Conservation (phyloP, 2,888 invertebrate genomes). For the Aradus depressus region DNA sequence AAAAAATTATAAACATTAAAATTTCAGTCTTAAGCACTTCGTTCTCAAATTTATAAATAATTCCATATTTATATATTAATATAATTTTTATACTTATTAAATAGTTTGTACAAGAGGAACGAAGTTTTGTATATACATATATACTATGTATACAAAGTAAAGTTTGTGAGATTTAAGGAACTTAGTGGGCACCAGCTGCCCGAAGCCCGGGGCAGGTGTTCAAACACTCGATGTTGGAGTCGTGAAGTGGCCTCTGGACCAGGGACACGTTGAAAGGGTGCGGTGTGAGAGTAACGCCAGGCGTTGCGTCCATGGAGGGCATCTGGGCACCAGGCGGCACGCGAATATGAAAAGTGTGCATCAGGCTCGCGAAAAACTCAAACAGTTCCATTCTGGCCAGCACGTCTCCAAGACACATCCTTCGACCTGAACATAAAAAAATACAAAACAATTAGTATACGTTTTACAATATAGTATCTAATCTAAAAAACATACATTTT, state of each 20-base stretch:
- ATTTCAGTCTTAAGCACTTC: slow-evolving; percentile 4
- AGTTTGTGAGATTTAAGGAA: background rate
- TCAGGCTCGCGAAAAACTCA: slow-evolving; percentile 70
- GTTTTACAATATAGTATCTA: no score
- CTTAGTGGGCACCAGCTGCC: slow-evolving; percentile 25
- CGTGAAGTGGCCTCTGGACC: slow-evolving; percentile 24
- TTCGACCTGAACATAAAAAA: slow-evolving; percentile 42
- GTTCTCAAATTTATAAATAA: background rate
- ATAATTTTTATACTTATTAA: no score
- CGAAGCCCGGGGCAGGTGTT: slow-evolving; percentile 21
- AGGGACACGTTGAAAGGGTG: slow-evolving; percentile 60
- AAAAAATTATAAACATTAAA: background rate
- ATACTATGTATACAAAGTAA: no score
- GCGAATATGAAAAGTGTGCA: slow-evolving; percentile 68
- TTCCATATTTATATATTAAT: background rate
- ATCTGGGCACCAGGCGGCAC: slow-evolving; percentile 57
- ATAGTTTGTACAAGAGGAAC: no score
- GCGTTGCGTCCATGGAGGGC: slow-evolving; percentile 69
- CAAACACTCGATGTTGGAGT: slow-evolving; percentile 25
- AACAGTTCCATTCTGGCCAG: slow-evolving; percentile 83
- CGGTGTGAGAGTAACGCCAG: slow-evolving; percentile 76
- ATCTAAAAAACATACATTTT: no score
- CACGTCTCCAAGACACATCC: slow-evolving; percentile 83
- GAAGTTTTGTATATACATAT: background rate
- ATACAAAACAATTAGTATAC: background rate